Evolutionary conservation across 2,797 vertebrate species (phyloP), one percentile per base, ranked within the genome.

Genomic region (Vipera latastei): DNA sequence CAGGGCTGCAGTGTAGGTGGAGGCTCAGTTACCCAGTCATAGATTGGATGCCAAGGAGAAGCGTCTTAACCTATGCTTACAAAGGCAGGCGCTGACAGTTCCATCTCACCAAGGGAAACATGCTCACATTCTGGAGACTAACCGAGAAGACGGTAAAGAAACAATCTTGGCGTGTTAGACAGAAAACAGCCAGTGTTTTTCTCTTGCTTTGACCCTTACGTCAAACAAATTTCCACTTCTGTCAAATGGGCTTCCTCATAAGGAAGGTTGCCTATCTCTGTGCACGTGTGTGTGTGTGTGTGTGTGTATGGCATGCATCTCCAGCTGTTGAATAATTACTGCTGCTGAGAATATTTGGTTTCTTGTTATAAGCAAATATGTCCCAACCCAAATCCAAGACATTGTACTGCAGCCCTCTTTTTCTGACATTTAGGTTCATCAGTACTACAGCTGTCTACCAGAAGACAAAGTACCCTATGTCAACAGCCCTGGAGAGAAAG

Each of bases 391-490:
- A 91, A 0, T 28, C 25, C 20, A 0, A 88, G 93, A 89, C 92
- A 57, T 38, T 59, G 91, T 90, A 25, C 59, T 69, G 56, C 92
- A 92, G 22, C 92, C 44, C 89, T 88, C 22, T 92, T 88, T 94
- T 96, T 94, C 95, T 93, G 83, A 90, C 95, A 87, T 61, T 0
- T 97, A 99, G 99, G 99, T 99, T 91, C 99, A 99, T 97, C 99
- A 99, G 97, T 99, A 99, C 97, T 99, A 99, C 96, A 99, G 98
- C 98, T 99, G 98, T 93, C 98, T 99, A 95, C 99, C 99, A 0
- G 99, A 99, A 97, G 99, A 99, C 97, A 99, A 99, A 97, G 98
- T 99, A 83, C 99, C 99, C 63, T 99, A 99, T 12, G 99, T 99
- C 95, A 99, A 99, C 98, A 99, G 99, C 97, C 98, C 99, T 0